phyloP scores from a whole-genome alignment of 2,888 invertebrate species.

The Thalpophila matura region DNA sequence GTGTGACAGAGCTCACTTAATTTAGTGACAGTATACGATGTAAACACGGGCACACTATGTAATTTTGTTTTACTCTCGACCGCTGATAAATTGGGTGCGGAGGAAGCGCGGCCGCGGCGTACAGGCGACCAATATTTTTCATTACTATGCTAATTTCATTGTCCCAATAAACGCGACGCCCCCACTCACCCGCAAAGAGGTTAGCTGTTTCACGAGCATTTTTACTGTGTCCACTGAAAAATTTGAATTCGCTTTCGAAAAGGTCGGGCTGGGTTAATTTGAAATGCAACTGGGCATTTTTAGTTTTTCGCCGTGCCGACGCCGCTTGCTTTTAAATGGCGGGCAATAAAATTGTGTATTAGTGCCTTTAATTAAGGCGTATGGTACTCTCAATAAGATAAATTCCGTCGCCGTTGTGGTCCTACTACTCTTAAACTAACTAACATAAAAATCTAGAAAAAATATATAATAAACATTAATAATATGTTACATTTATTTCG shows the following conservation, averaged over 20 bases:
- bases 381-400: too few relatives aligned
- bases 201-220: constrained; percentile 84
- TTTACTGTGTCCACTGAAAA: constrained; percentile 85
- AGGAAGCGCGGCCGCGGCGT: constrained; percentile 69
- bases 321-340: constrained; percentile 71
- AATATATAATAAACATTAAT: too few relatives aligned
- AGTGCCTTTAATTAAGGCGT: constrained; percentile 65
- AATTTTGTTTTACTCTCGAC: constrained; percentile 76
- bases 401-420: too few relatives aligned
- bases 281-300: constrained; percentile 85
- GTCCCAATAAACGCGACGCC: constrained; percentile 86
- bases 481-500: too few relatives aligned
- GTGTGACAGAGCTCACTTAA: constrained; percentile 66
- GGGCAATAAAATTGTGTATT: constrained; percentile 71
- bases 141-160: constrained; percentile 91
- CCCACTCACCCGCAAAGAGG: constrained; percentile 83
- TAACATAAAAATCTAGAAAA: too few relatives aligned
- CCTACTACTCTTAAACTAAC: too few relatives aligned
- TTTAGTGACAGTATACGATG: constrained; percentile 65
- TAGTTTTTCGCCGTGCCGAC: constrained; percentile 72
- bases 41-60: constrained; percentile 68
- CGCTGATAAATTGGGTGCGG: constrained; percentile 79
- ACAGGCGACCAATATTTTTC: constrained; percentile 87
- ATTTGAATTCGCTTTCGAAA: constrained; percentile 85
- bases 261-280: constrained; percentile 83